Conservation (phyloP, 2,888 invertebrate genomes). For the Ceramica pisi region DNA sequence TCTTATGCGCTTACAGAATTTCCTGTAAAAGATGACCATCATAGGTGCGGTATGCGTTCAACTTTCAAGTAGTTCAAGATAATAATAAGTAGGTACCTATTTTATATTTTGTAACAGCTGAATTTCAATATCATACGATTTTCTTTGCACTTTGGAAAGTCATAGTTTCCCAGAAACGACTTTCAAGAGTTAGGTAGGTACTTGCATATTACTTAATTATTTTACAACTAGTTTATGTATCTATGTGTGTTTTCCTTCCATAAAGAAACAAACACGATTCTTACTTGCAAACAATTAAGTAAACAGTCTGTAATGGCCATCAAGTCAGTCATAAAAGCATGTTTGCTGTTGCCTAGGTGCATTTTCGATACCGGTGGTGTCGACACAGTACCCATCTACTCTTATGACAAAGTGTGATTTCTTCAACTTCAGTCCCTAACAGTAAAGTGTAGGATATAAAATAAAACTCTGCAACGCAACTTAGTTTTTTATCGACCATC, state of each 20-base stretch:
- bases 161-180: not conserved
- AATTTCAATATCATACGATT: not conserved
- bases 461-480: conserved; percentile 47
- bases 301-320: conserved; percentile 13
- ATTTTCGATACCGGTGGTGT: conserved; percentile 2
- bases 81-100: too few relatives aligned
- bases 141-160: not conserved
- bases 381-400: not conserved
- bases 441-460: conserved; percentile 19
- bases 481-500: conserved; percentile 55
- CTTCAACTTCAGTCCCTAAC: conserved; percentile 8
- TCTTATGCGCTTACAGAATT: not conserved
- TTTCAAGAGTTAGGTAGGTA: conserved; percentile 23
- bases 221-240: conserved; percentile 5
- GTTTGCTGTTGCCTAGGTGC: conserved; percentile 7
- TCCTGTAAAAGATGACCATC: not conserved
- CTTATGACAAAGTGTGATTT: conserved; percentile 17
- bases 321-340: conserved; percentile 17
- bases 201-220: conserved; percentile 15
- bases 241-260: conserved; percentile 24
- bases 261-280: conserved; percentile 27
- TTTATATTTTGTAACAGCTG: not conserved
- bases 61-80: too few relatives aligned
- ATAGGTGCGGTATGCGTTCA: not conserved
- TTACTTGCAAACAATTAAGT: conserved; percentile 23